phyloP scores from a whole-genome alignment of 1,140 invertebrate genomes.

The Drosophila micromelanica region DNA sequence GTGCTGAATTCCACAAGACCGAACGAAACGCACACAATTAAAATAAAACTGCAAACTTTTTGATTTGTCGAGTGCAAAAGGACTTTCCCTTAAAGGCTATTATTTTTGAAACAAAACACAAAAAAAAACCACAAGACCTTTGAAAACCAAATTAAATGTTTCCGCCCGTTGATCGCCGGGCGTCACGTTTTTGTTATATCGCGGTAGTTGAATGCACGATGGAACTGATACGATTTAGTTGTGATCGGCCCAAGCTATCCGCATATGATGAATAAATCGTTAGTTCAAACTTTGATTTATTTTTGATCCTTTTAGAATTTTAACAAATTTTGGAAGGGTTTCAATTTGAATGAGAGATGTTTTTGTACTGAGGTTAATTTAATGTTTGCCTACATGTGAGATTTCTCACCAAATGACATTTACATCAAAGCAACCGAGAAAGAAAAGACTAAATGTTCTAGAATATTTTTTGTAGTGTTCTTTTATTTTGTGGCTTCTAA shows the following conservation, averaged over 20 bases:
- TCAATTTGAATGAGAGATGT: slow-evolving; percentile 71
- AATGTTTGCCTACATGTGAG: not conserved
- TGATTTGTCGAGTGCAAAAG: slow-evolving; percentile 45
- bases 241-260: slow-evolving; percentile 55
- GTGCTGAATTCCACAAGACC: slow-evolving; percentile 25
- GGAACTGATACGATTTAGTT: slow-evolving; percentile 48
- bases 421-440: slow-evolving; percentile 3
- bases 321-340: slow-evolving; percentile 70
- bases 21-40: slow-evolving; percentile 39
- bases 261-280: slow-evolving; percentile 72
- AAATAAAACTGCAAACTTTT: slow-evolving; percentile 37
- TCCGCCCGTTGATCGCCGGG: slow-evolving; percentile 60
- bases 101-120: slow-evolving; percentile 48
- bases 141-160: slow-evolving; percentile 61
- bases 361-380: slow-evolving; percentile 55
- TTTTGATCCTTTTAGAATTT: slow-evolving; percentile 82
- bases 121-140: slow-evolving; percentile 61
- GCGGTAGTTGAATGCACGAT: slow-evolving; percentile 48
- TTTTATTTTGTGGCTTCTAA: slow-evolving; percentile 60
- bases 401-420: slow-evolving; percentile 10
- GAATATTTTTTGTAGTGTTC: slow-evolving; percentile 21
- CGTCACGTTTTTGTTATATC: slow-evolving; percentile 51
- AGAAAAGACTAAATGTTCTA: not conserved
- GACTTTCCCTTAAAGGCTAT: slow-evolving; percentile 39
- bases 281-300: slow-evolving; percentile 74